phyloP scores from a whole-genome alignment of 2,113 vertebrate genomes.

The crab-eating macaque (Macaca fascicularis) region DNA sequence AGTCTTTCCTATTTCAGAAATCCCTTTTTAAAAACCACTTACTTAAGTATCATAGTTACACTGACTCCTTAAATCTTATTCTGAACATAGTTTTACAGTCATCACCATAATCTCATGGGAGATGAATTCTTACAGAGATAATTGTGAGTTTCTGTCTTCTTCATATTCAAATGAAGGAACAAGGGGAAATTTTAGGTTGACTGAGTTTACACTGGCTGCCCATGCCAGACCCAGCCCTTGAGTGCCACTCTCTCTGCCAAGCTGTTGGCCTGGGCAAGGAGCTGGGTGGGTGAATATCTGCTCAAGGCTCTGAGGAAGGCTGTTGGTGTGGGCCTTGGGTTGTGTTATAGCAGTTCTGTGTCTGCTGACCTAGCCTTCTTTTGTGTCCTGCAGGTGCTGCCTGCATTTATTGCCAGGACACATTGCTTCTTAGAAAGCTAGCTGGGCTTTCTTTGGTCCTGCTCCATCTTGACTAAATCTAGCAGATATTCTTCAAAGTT shows the following conservation, averaged over 20 bases:
- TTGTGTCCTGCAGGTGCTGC: not conserved
- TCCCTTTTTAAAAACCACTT: not conserved
- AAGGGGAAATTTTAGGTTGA: not conserved
- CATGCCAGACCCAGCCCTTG: not conserved
- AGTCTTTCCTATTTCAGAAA: slow-evolving; percentile 21
- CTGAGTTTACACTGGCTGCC: not conserved
- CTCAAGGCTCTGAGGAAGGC: not conserved
- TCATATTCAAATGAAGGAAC: not conserved
- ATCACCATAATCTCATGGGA: not conserved
- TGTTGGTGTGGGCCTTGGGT: not conserved
- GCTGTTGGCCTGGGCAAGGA: not conserved
- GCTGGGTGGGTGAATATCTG: not conserved
- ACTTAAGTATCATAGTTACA: not conserved
- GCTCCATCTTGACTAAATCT: not conserved
- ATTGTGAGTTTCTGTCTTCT: not conserved
- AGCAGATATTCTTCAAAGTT: slow-evolving; percentile 32
- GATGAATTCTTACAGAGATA: not conserved
- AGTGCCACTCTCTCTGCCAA: not conserved
- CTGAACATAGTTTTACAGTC: not conserved
- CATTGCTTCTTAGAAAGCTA: not conserved
- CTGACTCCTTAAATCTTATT: slow-evolving; percentile 14
- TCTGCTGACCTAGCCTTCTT: not conserved
- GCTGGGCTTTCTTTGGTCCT: not conserved
- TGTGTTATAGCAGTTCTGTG: not conserved
- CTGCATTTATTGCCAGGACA: not conserved